Base-by-base conservation (phyloP, 2,888 invertebrate genomes). In the Microchrysa polita region DNA sequence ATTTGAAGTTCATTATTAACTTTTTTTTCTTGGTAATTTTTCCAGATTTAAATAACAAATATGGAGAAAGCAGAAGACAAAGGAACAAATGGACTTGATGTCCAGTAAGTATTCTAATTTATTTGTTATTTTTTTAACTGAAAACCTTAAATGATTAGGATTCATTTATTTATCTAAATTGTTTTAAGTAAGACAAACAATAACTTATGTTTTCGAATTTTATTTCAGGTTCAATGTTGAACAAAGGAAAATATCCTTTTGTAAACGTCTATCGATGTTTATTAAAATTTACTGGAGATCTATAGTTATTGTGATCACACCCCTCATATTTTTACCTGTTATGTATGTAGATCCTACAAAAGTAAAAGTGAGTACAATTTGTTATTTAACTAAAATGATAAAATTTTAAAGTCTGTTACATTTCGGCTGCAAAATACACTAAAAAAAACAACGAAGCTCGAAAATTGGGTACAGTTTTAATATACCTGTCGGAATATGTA, bases 261-360 rank as follows among this genome's bases (percentile, higher is more conserved):
- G 73, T 10, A 71, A 57, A 23, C 67, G 78, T 23, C 74, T 78
- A 18, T 73, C 77, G 48, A 78, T 77, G 69, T 91, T 91, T 80
- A 78, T 91, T 5, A 82, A 86, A 44, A 87, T 91, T 76, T 93
- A 93, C 81, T 94, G 94, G 94, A 90, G 90, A 80, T 89, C 92
- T 1, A 79, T 93, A 0, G 86, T 93, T 73, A 88, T 93, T 40
- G 86, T 93, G 27, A 73, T 91, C 27, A 90, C 91, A 79, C 94
- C 94, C 0, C 77, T 94, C 4, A 73, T 91, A 12, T 85, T 93
- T 27, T 83, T 93, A 74, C 93, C 93, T 0, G 86, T 93, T 74
- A 88, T 93, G 74, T 82, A 91, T 5, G 59, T 88, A 12, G 87
- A 91, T 20, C 55, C 55, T 20, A 40, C 55, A 23, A 55, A 55